A percentile compares a stretch with the other conserved stretches of the same genome.
These are phyloP conservation scores for Ictalurus punctatus DNA, from an alignment of 2,113 vertebrate species.

Conservation along the genomic window DNA sequence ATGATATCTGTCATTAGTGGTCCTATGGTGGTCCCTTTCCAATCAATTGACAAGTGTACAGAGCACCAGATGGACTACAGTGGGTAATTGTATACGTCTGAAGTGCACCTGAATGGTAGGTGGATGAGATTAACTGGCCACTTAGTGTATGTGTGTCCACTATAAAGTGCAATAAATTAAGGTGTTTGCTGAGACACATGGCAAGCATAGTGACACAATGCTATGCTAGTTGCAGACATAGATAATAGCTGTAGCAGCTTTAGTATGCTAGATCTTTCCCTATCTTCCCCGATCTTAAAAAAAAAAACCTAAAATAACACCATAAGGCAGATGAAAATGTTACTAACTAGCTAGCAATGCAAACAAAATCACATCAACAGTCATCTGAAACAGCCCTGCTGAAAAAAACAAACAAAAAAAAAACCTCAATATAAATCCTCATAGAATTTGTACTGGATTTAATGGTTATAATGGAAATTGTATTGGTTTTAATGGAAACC, in stretches of 20 bases:
- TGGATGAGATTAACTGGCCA: neutral
- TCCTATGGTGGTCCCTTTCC: neutral
- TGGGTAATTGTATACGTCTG: neutral
- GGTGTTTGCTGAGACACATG: too few relatives aligned
- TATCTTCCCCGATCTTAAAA: too few relatives aligned
- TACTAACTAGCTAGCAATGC: neutral
- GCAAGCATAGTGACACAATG: neutral
- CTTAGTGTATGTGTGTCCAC: neutral
- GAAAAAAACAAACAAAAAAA: too few relatives aligned
- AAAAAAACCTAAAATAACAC: neutral
- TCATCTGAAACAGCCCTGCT: too few relatives aligned
- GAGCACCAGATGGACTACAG: neutral
- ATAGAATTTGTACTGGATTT: too few relatives aligned
- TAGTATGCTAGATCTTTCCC: too few relatives aligned
- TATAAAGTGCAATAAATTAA: too few relatives aligned
- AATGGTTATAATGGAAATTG: too few relatives aligned
- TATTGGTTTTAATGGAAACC: too few relatives aligned
- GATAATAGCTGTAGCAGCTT: too few relatives aligned
- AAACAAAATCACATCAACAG: neutral
- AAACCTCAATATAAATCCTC: too few relatives aligned
- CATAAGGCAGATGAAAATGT: neutral
- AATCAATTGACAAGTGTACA: neutral
- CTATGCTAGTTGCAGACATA: too few relatives aligned
- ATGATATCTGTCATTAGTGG: neutral
- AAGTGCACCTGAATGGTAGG: neutral